Base-by-base conservation (phyloP, 2,888 invertebrate species). In the Galerucella nymphaeae region DNA sequence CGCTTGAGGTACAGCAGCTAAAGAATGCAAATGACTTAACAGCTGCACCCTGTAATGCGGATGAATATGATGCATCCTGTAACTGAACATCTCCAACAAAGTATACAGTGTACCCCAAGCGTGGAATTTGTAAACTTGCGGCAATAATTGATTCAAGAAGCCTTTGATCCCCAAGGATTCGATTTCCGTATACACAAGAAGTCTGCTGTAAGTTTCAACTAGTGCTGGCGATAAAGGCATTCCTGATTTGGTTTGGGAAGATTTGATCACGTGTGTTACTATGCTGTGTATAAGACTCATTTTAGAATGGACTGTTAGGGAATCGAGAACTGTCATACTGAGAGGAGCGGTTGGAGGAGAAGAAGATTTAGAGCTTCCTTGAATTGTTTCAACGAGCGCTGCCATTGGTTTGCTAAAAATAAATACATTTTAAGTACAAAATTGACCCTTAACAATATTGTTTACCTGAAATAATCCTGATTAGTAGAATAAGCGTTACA, bases 101-200 rank as follows among this genome's bases (percentile, higher is more conserved):
- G 97, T 97, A 84, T 98, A 97, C n/a, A 98, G 88, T 70, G 96
- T 97, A 23, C 96, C 96, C 97, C 97, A 97, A 0, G 96, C 96
- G 81, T 97, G 96, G 14, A 94, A 93, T 85, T 96, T 96, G 69
- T 81, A 82, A 2, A 82, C 97, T 38, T 93, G 94, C 0, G 98
- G 97, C 77, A 98, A 86, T 58, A 98, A 87, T 87, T 97, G 96
- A 93, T 96, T 94, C 79, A 98, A 94, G 85, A 98, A 98, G 67
- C 96, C 97, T 88, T 98, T 98, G 75, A 98, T 97, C 42, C 98
- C 98, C 65, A 98, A 89, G 16, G 97, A 96, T 86, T 98, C 98
- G 69, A 98, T 98, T 88, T 98, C 98, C 10, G 96, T 97, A 83
- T 98, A 98, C 0, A 98, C 97, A 66, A 98, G 87, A 16, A 98